Evolutionary conservation across 2,797 vertebrate genomes (phyloP), one percentile per base, ranked within the genome.

Genomic region (Chloroceryle inda): DNA sequence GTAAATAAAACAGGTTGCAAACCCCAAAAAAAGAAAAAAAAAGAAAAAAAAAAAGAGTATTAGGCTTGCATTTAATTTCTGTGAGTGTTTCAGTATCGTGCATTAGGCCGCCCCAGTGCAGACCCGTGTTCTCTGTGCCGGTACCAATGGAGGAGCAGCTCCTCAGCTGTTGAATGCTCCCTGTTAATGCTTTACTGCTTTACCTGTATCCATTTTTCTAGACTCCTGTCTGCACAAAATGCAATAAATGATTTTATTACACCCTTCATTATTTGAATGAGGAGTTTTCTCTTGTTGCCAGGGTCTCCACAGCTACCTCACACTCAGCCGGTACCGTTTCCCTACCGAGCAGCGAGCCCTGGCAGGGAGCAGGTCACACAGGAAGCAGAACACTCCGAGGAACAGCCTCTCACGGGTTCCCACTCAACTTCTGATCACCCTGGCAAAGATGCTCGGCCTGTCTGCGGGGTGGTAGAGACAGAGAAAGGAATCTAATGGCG

Each of bases 241-340:
- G 99, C 99, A 99, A 99, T 99, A 99, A 99, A 99, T 98, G 98
- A 99, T 99, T 99, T 99, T 99, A 99, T 98, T 99, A 99, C 98
- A 98, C 98, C 98, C 98, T 97, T 98, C 95, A 44, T 68, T 44
- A 29, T 38, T 77, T 69, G 94, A 77, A 79, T 0, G 21, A 68
- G 55, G 58, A 79, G 40, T 94, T 93, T 84, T 96, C 91, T 64
- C 87, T 96, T 40, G 50, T 50, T 88, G 74, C 45, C 62, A 68
- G 58, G 35, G 27, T 67, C 67, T 85, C 56, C 42, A 29, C 49
- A 35, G 53, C 64, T 59, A 14, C 49, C 53, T 27, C 24, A 18
- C 29, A 24, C 59, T 49, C 18, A 31, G 21, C 49, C 53, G 44
- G 29, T 45, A 7, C 52, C n/a, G 5, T 9, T 67, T 26, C 52